Evolutionary conservation across 2,888 invertebrate species (phyloP).

Genomic region (Caenorhabditis becei): DNA sequence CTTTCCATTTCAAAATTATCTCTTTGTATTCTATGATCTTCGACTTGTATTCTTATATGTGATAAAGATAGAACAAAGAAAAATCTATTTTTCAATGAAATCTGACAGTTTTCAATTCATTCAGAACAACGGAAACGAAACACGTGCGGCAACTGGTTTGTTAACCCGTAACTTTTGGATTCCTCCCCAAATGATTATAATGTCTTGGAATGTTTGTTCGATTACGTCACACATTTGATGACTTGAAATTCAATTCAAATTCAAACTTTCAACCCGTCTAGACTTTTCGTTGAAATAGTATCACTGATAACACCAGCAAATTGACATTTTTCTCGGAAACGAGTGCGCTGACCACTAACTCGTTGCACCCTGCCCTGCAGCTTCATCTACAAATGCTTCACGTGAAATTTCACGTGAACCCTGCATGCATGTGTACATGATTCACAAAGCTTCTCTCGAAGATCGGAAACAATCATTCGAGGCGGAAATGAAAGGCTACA

Average conservation of each 20-base stretch:
- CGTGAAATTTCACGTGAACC: slow-evolving; percentile 37
- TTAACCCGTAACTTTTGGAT: not conserved
- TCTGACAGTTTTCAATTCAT: not conserved
- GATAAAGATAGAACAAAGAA: not conserved
- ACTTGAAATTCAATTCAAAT: too few relatives aligned
- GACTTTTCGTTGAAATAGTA: slow-evolving; percentile 2
- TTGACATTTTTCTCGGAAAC: not conserved
- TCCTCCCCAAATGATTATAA: not conserved
- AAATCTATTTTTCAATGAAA: slow-evolving; percentile 28
- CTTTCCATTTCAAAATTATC: too few relatives aligned
- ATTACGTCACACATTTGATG: too few relatives aligned
- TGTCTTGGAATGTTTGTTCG: too few relatives aligned
- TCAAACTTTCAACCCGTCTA: not conserved
- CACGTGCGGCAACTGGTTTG: slow-evolving; percentile 22
- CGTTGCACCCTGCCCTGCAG: slow-evolving; percentile 23
- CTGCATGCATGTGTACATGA: slow-evolving; percentile 11
- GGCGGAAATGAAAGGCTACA: slow-evolving; percentile 21
- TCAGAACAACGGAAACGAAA: not conserved
- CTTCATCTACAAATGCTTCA: slow-evolving; percentile 13
- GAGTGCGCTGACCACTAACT: not conserved
- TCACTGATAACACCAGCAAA: not conserved
- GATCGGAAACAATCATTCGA: slow-evolving; percentile 13
- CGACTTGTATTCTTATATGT: not conserved
- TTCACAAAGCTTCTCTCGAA: slow-evolving; percentile 7
- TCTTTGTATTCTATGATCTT: slow-evolving; percentile 3